Base-by-base conservation (phyloP, 2,888 invertebrate species). In the Heliconius sara region DNA sequence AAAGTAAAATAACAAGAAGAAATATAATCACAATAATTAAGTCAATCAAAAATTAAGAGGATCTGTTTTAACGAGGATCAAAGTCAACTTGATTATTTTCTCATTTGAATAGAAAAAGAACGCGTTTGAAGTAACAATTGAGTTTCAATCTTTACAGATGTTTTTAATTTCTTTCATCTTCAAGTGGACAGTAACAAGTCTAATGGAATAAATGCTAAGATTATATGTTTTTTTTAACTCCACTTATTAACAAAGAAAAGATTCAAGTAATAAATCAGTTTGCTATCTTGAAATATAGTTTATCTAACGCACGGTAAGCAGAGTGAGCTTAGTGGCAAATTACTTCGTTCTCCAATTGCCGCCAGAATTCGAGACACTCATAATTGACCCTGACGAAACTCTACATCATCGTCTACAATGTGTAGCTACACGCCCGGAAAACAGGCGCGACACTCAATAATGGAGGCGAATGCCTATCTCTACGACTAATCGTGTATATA, bases 101-200 rank as follows among this genome's bases (percentile, higher is more conserved):
- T 52, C 34, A 67, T 72, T 78, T 66, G 66, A 66, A 78, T 68
- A 19, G 57, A 63, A 79, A 76, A 67, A 67, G 79, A 76, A 70
- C 27, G 67, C 81, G 52, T 79, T 79, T 79, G 76, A 77, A 79
- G 43, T 79, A 68, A 67, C 57, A 74, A 47, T 57, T 30, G 34
- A 70, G 68, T 63, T 25, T 47, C 13, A 73, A 34, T 47, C 47
- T 57, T 47, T 47, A 25, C 27, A 39, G 72, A 52, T 73, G 57
- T 63, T 76, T 76, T 76, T 70, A 63, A 76, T 66, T 76, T 63
- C 72, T 73, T 78, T 73, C 52, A 73, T 73, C 78, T 67, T 65
- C 19, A 25, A n/a, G 22, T 47, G 10, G 9, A 27, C 5, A 12
- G n/a, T 52, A 47, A 60, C 73, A 52, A 22, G 5, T 5, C 12